Evolutionary conservation across 2,113 vertebrate genomes (phyloP), one percentile per base, ranked within the genome.

Genomic region (Urocynchramus pylzowi): DNA sequence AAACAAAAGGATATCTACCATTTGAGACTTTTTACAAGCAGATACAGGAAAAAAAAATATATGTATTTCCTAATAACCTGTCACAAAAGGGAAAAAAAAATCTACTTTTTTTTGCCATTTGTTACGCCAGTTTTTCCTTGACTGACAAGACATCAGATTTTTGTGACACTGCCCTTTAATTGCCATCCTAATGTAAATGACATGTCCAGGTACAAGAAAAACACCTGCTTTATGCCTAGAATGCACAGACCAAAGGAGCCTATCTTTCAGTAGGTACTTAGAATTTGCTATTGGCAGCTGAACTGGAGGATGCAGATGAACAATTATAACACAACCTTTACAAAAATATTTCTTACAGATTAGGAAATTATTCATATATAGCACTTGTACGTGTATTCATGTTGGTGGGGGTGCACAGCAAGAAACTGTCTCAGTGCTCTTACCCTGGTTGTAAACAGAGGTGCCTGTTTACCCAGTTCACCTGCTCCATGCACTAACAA

Each of bases 321-420:
- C 45, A 65, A 27, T 31, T 73, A 19, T 7, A 65, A 53, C 3
- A 10, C 7, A 91, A 21, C 12, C 10, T 50, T 63, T 21, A 78
- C 47, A 82, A 68, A 75, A 67, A 22, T 2, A 35, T 33, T 88
- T 79, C 28, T n/a, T 39, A 13, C 1, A 57, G 16, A 26, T 63
- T 45, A 79, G 20, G 7, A 78, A 69, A 53, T 70, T 49, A 31
- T 84, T 87, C 47, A n/a, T 26, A 41, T 22, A 24, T 0, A 49
- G 37, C 39, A 53, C 7, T 63, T 69, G 16, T 14, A 7, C 0
- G 0, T 7, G 20, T 23, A 42, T 59, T 75, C 28, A 6, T 13
- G 2, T 2, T 79, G 35, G 2, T 39, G 23, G 10, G 23, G 23
- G 8, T 21, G 5, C 17, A 70, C 20, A 89, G 54, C 33, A 63